phyloP scores from a whole-genome alignment of 2,113 vertebrate genomes.

The Trichomycterus rosablanca region DNA sequence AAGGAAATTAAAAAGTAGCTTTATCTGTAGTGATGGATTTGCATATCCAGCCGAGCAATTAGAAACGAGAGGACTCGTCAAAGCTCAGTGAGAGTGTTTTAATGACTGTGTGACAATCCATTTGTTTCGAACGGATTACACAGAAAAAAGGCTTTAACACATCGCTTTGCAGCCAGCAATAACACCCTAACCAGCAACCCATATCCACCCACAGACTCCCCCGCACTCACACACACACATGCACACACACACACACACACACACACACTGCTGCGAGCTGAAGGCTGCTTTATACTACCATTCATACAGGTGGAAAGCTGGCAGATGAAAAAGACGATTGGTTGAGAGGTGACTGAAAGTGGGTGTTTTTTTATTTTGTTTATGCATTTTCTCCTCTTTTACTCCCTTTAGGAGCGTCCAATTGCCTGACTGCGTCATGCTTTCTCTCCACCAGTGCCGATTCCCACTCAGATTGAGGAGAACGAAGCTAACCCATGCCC shows the following conservation, averaged over 20 bases:
- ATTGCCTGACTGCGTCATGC: too few relatives aligned
- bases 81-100: conserved; percentile 6
- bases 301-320: too few relatives aligned
- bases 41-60: neutral
- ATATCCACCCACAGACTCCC: neutral
- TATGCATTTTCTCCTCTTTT: too few relatives aligned
- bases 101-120: neutral
- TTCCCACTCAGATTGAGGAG: too few relatives aligned
- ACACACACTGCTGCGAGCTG: neutral
- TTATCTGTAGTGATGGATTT: neutral
- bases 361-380: too few relatives aligned
- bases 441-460: too few relatives aligned
- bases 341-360: too few relatives aligned
- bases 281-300: too few relatives aligned
- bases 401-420: too few relatives aligned
- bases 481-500: too few relatives aligned
- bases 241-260: conserved; percentile 2
- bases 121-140: neutral
- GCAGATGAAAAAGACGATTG: too few relatives aligned
- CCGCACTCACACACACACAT: neutral
- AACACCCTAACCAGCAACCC: neutral
- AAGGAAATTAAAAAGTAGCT: neutral
- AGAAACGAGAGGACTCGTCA: conserved; percentile 12
- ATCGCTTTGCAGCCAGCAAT: conserved; percentile 5
- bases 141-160: conserved; percentile 6